Evolutionary conservation across 2,113 vertebrate species (phyloP).

Genomic region (Megaceryle maxima): DNA sequence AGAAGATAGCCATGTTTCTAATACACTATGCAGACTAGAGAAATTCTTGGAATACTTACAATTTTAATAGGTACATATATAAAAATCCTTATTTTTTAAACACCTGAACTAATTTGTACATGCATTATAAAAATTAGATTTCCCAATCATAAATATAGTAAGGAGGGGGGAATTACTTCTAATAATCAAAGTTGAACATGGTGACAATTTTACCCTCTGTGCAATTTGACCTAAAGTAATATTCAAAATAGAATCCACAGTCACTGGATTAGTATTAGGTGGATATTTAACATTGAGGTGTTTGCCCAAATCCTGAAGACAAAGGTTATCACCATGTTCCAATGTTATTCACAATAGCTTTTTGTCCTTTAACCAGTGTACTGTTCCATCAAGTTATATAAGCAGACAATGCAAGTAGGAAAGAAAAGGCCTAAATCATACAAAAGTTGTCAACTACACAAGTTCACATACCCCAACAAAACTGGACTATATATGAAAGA

Average conservation of each 20-base stretch:
- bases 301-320: neutral
- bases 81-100: neutral
- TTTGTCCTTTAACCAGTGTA: neutral
- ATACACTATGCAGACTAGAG: neutral
- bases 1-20: neutral
- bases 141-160: neutral
- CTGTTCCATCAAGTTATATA: neutral
- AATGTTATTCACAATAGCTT: neutral
- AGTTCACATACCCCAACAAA: neutral
- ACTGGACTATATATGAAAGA: neutral
- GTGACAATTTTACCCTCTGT: neutral
- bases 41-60: neutral
- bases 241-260: neutral
- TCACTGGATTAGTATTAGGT: neutral
- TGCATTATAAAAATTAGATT: neutral
- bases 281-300: neutral
- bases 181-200: neutral
- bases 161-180: neutral
- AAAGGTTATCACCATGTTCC: neutral
- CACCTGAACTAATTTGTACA: neutral
- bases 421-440: neutral
- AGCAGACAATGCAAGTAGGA: neutral
- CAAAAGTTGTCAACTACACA: neutral
- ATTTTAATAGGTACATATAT: neutral
- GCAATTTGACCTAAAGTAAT: neutral